Evolutionary conservation across 2,888 invertebrate species (phyloP).

Genomic region (Branchellion lobata): DNA sequence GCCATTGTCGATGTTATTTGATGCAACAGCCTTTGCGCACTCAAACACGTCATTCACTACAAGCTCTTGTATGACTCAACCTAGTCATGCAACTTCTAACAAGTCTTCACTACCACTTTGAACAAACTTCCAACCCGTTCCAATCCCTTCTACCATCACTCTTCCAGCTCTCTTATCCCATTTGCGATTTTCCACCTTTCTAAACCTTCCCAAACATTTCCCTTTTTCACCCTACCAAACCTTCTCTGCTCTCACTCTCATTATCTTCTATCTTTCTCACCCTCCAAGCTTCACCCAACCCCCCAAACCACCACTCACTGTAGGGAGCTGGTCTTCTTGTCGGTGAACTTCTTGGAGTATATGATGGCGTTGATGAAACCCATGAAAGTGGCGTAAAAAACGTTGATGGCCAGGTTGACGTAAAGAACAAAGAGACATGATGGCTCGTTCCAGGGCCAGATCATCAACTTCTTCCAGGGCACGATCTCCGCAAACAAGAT

Average conservation of each 20-base stretch:
- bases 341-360: constrained; percentile 21
- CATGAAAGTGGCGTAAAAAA: constrained; percentile 50
- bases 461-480: constrained; percentile 49
- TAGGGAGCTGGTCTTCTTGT: not conserved
- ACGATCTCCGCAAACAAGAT: constrained; percentile 52
- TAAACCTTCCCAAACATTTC: no score
- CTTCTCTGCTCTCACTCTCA: no score
- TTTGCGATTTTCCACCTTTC: no score
- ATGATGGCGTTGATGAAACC: constrained; percentile 48
- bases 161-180: no score
- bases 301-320: constrained; percentile 30
- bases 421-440: constrained; percentile 51
- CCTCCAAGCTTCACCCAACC: no score
- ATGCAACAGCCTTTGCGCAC: not conserved
- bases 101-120: no score
- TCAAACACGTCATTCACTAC: not conserved
- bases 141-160: no score
- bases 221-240: no score
- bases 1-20: not conserved
- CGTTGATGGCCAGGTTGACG: constrained; percentile 49
- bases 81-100: no score
- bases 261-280: no score
- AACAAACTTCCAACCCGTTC: no score
- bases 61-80: no score
- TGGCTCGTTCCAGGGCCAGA: constrained; percentile 52